Evolutionary conservation across 2,113 vertebrate species (phyloP).

Genomic region (Hymenochirus boettgeri): DNA sequence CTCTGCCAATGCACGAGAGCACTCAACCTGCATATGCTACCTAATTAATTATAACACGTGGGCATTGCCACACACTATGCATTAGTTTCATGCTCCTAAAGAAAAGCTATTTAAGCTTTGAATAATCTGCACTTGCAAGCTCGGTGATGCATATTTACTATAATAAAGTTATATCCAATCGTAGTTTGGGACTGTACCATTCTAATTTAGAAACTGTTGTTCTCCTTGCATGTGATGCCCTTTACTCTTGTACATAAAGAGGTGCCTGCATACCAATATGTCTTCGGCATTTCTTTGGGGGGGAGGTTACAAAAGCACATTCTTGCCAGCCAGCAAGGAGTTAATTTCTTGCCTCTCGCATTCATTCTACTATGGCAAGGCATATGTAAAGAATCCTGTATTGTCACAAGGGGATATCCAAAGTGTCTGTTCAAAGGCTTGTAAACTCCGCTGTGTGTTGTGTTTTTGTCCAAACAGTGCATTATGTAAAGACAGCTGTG

Average conservation of each 20-base stretch:
- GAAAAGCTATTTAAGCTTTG: neutral
- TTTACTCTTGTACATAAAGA: slow-evolving; percentile 9
- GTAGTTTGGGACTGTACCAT: slow-evolving; percentile 7
- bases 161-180: neutral
- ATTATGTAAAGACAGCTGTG: slow-evolving; percentile 64
- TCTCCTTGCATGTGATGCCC: slow-evolving; percentile 23
- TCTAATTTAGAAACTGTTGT: slow-evolving; percentile 15
- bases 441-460: slow-evolving; percentile 55
- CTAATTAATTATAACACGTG: neutral
- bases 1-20: neutral
- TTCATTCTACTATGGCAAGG: slow-evolving; percentile 59
- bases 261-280: slow-evolving; percentile 2
- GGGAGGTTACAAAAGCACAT: slow-evolving; percentile 37
- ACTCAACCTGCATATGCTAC: neutral
- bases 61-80: neutral
- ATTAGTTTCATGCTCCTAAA: neutral
- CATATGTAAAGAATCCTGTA: slow-evolving; percentile 63
- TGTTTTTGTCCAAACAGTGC: slow-evolving; percentile 46
- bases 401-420: slow-evolving; percentile 57
- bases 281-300: slow-evolving; percentile 8
- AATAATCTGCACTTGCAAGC: slow-evolving; percentile 6
- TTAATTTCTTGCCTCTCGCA: too few species aligned
- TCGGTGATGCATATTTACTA: neutral
- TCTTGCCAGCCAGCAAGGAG: slow-evolving; percentile 46
- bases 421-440: slow-evolving; percentile 58